phyloP scores from a whole-genome alignment of 2,888 invertebrate species.

The Danaus chrysippus region DNA sequence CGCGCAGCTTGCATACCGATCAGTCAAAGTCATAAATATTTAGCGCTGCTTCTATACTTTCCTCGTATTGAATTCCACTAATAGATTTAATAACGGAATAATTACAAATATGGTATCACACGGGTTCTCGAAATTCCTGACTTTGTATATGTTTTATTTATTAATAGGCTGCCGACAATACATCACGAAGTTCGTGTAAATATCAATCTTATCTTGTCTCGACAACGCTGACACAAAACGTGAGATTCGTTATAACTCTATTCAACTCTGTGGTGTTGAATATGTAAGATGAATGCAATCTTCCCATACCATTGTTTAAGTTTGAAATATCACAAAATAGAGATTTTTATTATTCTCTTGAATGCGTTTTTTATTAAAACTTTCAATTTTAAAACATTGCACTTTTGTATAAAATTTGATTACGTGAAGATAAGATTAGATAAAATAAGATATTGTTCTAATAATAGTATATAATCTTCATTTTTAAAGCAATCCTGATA shows the following conservation, averaged over 20 bases:
- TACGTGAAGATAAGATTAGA: neutral
- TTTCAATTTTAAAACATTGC: too few relatives aligned
- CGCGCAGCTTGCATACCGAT: constrained; percentile 57
- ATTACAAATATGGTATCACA: neutral
- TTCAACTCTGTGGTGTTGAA: neutral
- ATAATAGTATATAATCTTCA: constrained; percentile 1
- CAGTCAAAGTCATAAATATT: constrained; percentile 65
- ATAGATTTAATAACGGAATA: constrained; percentile 51
- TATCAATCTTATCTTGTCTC: neutral
- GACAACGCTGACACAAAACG: neutral
- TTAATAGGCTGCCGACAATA: neutral
- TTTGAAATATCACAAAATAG: too few relatives aligned
- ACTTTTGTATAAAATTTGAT: neutral
- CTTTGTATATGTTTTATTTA: neutral
- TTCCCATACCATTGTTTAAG: too few relatives aligned
- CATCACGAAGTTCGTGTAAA: neutral
- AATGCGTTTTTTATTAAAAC: too few relatives aligned
- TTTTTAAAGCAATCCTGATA: neutral
- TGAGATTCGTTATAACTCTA: constrained; percentile 2
- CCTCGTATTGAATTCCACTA: constrained; percentile 55
- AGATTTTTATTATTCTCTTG: too few relatives aligned
- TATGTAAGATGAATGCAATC: too few relatives aligned
- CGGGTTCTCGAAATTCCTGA: too few relatives aligned
- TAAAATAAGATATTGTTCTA: constrained; percentile 6
- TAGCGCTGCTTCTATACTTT: constrained; percentile 58